Percentiles rank a stretch among this genome's conserved stretches.
These are phyloP conservation scores for Himalopsyche kuldschensis DNA, from an alignment of 2,888 invertebrate genomes.

Conservation along the genomic window DNA sequence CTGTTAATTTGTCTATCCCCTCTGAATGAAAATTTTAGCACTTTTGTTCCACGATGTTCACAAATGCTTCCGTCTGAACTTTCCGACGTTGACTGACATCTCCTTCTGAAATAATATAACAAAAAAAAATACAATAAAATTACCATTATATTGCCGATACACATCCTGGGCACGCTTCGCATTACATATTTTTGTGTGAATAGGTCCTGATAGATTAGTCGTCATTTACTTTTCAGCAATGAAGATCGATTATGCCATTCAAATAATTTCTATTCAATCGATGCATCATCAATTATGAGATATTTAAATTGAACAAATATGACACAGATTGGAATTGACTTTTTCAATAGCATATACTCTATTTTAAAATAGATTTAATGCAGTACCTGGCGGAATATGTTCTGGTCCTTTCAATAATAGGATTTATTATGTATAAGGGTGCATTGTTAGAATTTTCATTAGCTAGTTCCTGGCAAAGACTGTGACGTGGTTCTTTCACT, in stretches of 20 bases:
- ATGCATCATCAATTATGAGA: too few species aligned
- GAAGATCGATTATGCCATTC: neutral
- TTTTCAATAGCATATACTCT: too few species aligned
- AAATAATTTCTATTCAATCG: neutral
- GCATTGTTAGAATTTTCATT: slow-evolving; percentile 10
- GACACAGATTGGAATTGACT: too few species aligned
- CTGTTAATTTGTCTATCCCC: slow-evolving; percentile 67
- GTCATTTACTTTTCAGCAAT: neutral
- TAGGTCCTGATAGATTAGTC: too few species aligned
- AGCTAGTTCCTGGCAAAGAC: slow-evolving; percentile 23
- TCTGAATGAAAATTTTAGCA: slow-evolving; percentile 58
- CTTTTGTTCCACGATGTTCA: slow-evolving; percentile 59
- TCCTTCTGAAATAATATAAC: slow-evolving; percentile 18
- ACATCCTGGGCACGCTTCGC: too few species aligned
- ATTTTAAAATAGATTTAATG: too few species aligned
- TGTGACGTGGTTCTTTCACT: slow-evolving; percentile 43
- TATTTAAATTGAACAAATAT: too few species aligned
- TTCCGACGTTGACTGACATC: slow-evolving; percentile 34
- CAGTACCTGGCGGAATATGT: slow-evolving; percentile 42
- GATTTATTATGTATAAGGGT: slow-evolving; percentile 21
- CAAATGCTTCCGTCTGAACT: slow-evolving; percentile 36
- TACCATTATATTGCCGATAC: too few species aligned
- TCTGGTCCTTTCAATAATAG: slow-evolving; percentile 43
- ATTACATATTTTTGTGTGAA: too few species aligned
- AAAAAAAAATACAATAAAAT: too few species aligned